These are phyloP conservation scores for silkworm (Bombyx mori) DNA, from an alignment of 1,140 invertebrate species.

Conservation along the genomic window ASM3026992v2 NC_085125.1:7147001-7147500, in stretches of 20 bases:
- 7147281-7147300: not conserved
- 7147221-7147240: conserved; percentile 8
- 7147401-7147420: too few species aligned
- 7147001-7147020: conserved; percentile 9
- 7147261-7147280: not conserved
- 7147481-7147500: too few species aligned
- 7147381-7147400: too few species aligned
- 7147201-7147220: conserved; percentile 11
- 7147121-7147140: conserved; percentile 4
- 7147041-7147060: conserved; percentile 4
- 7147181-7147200: conserved; percentile 8
- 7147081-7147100: not conserved
- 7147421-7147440: too few species aligned
- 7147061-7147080: conserved; percentile 1
- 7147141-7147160: conserved; percentile 6
- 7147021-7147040: conserved; percentile 5
- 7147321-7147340: not conserved
- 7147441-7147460: too few species aligned
- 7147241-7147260: conserved; percentile 1
- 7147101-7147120: conserved; percentile 2
- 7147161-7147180: conserved; percentile 7
- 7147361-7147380: not conserved
- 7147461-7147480: too few species aligned
- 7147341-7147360: conserved; percentile 3
- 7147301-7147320: conserved; percentile 2